Base-by-base conservation (phyloP, 1,140 invertebrate genomes). In the Calephelis nemesis region DNA sequence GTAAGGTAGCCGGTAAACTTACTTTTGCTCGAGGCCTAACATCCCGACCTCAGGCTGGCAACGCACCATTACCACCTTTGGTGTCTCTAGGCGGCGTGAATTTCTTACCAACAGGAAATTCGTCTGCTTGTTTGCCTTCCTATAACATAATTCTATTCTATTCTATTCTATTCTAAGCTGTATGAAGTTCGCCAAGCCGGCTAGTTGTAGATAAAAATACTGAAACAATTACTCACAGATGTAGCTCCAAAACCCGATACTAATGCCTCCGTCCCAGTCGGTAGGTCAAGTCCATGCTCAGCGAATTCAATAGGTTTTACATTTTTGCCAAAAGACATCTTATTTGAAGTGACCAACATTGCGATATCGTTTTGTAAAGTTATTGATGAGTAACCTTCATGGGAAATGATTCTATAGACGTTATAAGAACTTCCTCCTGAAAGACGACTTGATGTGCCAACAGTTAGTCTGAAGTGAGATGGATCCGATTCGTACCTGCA, bases 201-300 rank as follows among this genome's bases (percentile, higher is more conserved):
- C 15, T 19, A 19, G 15, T 19, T 19, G 1, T 19, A 19, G 15
- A 19, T 19, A 4, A 39, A 47, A n/a, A 64, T 63, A 9, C 15
- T 13, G 19, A 64, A 19, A 7, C 11, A 7, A n/a, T 7, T 62
- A 70, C 86, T 84, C 74, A 92, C 91, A 9, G 81, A 74, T 63
- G 78, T 80, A 10, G 70, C 74, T 30, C 91, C 91, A 76, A 82
- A 92, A 66, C 91, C 91, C 48, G 91, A 86, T 9, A 92, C 87
- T 11, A 87, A 40, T 5, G 88, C 89, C 67, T 78, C 71, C 10
- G 78, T 75, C 8, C 82, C 84, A 47, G 63, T 68, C 9, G 76
- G 74, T n/a, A 92, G 62, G 3, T 45, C 39, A 10, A 72, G 62
- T 67, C 73, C 70, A 42, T 74, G 30, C 5, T 67, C 63, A 7